Evolutionary conservation across 2,797 vertebrate genomes (phyloP), one percentile per base, ranked within the genome.

Genomic region (Gallirallus australis): DNA sequence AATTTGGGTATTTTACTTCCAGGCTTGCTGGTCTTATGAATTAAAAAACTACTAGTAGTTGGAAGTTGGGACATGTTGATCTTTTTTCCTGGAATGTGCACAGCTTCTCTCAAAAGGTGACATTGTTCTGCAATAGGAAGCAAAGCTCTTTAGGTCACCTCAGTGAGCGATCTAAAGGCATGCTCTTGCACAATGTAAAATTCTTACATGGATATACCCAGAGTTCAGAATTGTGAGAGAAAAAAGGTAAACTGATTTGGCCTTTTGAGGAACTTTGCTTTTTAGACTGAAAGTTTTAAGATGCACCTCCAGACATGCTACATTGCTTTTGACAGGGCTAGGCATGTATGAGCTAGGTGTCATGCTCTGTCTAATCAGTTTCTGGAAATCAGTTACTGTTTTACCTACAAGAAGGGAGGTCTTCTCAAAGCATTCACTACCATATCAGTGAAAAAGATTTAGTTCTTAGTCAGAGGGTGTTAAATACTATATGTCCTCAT

Each of bases 1-100:
- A 39, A 35, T 54, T n/a, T n/a, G 11, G 45, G 11, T 82, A 69
- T 54, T 79, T 66, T 65, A 61, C 24, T 65, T 86, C 31, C 16
- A 57, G 7, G 6, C 68, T 23, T 82, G 9, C n/a, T 60, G 6
- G 9, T 53, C 35, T 33, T 63, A 15, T 57, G n/a, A 71, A 64
- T 15, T 69, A 73, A 83, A 66, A 24, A 52, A 7, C 16, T 42
- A n/a, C 27, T 54, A 31, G 11, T 6, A 42, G 0, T 0, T 54
- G 15, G 18, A 6, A 42, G 0, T 0, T 54, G 15, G 18, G 7
- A 12, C 15, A 33, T 40, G 53, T 53, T 73, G 60, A 3, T 0
- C 7, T 61, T 86, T 89, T 90, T 57, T 33, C 3, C 35, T 73
- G 23, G 15, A 83, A 71, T 0, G 0, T 15, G 25, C 30, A 27